phyloP scores from a whole-genome alignment of 2,888 invertebrate species.

The Chrysolina haemoptera region DNA sequence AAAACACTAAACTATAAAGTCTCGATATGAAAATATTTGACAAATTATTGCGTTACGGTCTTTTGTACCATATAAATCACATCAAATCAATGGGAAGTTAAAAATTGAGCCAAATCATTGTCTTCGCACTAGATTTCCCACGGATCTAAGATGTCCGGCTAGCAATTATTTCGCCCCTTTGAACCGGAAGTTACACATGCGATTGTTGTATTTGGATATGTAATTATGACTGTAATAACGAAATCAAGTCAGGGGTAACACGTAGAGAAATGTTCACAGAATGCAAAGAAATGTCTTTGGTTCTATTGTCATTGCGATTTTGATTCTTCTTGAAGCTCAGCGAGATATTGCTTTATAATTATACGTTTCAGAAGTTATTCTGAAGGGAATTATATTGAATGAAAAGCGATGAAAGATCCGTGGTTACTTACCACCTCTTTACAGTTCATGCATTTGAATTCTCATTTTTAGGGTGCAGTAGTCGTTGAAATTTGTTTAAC shows the following conservation, averaged over 20 bases:
- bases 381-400: conserved; percentile 6
- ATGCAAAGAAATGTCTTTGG: conserved; percentile 44
- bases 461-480: conserved; percentile 14
- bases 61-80: conserved; percentile 18
- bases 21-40: not conserved
- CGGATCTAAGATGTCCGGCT: conserved; percentile 64
- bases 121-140: conserved; percentile 56
- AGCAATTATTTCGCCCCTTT: conserved; percentile 62
- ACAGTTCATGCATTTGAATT: not conserved
- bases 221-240: conserved; percentile 58
- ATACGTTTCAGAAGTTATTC: conserved; percentile 53
- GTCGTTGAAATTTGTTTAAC: conserved; percentile 15
- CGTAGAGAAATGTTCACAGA: conserved; percentile 56
- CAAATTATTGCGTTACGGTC: not conserved
- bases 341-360: conserved; percentile 61
- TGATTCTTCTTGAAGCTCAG: conserved; percentile 58
- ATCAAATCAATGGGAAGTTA: conserved; percentile 31
- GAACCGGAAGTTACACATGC: conserved; percentile 67
- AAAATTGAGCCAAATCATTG: conserved; percentile 28
- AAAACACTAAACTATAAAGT: not conserved
- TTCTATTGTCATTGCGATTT: conserved; percentile 43
- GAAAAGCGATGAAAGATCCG: conserved; percentile 5
- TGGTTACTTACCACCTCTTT: conserved; percentile 4
- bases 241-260: conserved; percentile 57
- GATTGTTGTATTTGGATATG: conserved; percentile 55